Evolutionary conservation across 2,113 vertebrate species (phyloP), one percentile per base, ranked within the genome.

Genomic region (Ictidomys tridecemlineatus): DNA sequence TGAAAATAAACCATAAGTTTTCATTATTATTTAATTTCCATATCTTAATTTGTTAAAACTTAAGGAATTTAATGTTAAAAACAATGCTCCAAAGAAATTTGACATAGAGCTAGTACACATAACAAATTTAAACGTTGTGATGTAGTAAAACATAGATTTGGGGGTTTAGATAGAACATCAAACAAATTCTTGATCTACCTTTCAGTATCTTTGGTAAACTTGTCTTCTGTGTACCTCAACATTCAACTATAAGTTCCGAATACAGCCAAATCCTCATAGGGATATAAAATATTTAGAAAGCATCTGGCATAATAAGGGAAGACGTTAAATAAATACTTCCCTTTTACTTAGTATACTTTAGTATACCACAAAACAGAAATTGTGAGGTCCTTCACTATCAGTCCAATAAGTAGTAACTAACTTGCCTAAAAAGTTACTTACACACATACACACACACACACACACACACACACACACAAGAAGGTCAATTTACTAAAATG

Each of bases 271-370:
- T 76, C 48, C 39, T 85, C 39, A 76, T 1, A 92, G 48, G 7
- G 14, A 37, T 80, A n/a, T 88, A 65, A 85, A 93, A 37, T 87
- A 93, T 32, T 37, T 80, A 39, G 51, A 69, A 77, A 80, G 48
- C 37, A 91, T 61, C n/a, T 78, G 76, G 32, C 26, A 32, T n/a
- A 95, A 87, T 22, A 24, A 80, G 12, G 86, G 9, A 72, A 88
- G 39, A 51, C 37, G 92, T 45, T 92, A 89, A 85, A 63, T n/a
- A 93, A 90, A 84, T 83, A 84, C 14, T 90, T 82, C 76, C 74
- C 14, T 28, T 74, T 88, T 53, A 63, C 74, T 58, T 80, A 74
- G n/a, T 94, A 74, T 34, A 76, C 30, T 70, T 9, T 45, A 45
- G 45, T 8, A 45, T 45, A 45, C 45, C 45, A 9, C 45, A 45